Evolutionary conservation across 2,888 invertebrate species (phyloP).

Genomic region (Cerastis leucographa): DNA sequence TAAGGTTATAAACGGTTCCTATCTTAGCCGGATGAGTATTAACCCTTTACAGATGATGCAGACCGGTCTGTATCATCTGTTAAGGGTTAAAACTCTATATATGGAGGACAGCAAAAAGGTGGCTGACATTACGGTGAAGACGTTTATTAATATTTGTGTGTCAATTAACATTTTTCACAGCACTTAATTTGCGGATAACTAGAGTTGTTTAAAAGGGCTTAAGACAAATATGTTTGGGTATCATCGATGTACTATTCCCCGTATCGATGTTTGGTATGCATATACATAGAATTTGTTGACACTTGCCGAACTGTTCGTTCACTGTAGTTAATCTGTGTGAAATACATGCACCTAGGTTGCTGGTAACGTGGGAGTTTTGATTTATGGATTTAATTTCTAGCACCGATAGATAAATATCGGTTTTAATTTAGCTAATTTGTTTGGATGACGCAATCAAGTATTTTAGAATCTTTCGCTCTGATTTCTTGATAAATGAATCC

Average conservation of each 20-base stretch:
- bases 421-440: slow-evolving; percentile 52
- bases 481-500: not conserved
- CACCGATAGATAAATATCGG: slow-evolving; percentile 55
- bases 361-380: slow-evolving; percentile 72
- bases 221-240: not conserved
- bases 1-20: slow-evolving; percentile 66
- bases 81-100: slow-evolving; percentile 61
- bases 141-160: slow-evolving; percentile 66
- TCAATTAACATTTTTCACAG: slow-evolving; percentile 65
- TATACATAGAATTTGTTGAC: slow-evolving; percentile 58
- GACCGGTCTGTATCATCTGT: slow-evolving; percentile 53
- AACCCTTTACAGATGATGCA: too few relatives aligned
- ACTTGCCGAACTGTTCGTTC: slow-evolving; percentile 59
- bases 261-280: slow-evolving; percentile 39
- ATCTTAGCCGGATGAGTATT: slow-evolving; percentile 64
- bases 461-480: slow-evolving; percentile 5
- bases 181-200: slow-evolving; percentile 57
- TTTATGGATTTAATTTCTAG: slow-evolving; percentile 70
- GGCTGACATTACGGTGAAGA: slow-evolving; percentile 58
- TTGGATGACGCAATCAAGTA: slow-evolving; percentile 47
- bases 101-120: slow-evolving; percentile 66
- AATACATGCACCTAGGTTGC: slow-evolving; percentile 58
- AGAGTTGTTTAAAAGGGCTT: slow-evolving; percentile 31
- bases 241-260: not conserved
- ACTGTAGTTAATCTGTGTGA: slow-evolving; percentile 67